Conservation (phyloP, 2,888 invertebrate genomes). For the Strigamia crassipes region DNA sequence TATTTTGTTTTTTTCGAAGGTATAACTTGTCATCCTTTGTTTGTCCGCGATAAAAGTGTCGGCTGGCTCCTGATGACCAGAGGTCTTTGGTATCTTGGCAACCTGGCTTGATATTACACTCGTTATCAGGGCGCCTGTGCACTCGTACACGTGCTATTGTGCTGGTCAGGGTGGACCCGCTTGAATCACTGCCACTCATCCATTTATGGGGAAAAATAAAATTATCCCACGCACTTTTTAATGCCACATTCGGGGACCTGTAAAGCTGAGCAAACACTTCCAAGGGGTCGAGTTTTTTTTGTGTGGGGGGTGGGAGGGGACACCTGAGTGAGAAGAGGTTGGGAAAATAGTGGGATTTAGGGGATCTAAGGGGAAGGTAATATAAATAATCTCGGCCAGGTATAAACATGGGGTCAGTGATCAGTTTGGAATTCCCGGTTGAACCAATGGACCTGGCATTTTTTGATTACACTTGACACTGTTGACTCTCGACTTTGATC, state of each 20-base stretch:
- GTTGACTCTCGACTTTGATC: constrained; percentile 27
- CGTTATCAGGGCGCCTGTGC: constrained; percentile 26
- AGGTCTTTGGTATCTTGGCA: constrained; percentile 27
- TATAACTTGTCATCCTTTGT: constrained; percentile 19
- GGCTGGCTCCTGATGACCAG: constrained; percentile 15
- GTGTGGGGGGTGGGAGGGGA: neutral
- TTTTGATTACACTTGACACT: constrained; percentile 27
- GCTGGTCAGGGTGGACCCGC: neutral
- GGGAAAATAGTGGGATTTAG: neutral
- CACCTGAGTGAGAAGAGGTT: neutral
- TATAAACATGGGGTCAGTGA: constrained; percentile 1
- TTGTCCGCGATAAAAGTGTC: constrained; percentile 27
- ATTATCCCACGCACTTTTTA: neutral
- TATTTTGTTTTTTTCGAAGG: neutral
- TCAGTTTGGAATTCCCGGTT: neutral
- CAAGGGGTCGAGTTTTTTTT: neutral
- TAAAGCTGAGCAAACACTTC: neutral
- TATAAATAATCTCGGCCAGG: neutral
- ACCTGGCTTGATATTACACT: constrained; percentile 11
- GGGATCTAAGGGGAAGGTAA: neutral
- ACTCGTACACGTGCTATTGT: constrained; percentile 26
- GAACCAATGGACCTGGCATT: neutral
- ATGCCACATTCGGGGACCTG: neutral
- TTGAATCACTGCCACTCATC: constrained; percentile 1
- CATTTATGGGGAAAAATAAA: neutral